Percentiles rank a stretch among this genome's conserved stretches.
Evolutionary conservation across 2,888 invertebrate genomes (phyloP).

Genomic region (Drosophila rubida): DNA sequence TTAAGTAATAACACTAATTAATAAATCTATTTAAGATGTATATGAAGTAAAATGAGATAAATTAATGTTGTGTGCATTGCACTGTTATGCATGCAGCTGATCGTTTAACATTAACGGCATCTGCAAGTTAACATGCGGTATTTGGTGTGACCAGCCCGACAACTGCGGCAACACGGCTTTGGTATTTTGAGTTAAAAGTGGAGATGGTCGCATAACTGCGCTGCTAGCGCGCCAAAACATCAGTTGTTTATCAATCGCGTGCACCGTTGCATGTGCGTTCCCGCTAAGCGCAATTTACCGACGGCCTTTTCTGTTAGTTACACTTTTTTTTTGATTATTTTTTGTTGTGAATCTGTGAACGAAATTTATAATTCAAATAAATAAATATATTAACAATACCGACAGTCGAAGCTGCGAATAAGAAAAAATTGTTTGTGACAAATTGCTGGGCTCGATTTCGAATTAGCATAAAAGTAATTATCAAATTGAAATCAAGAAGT

Average conservation of each 20-base stretch:
- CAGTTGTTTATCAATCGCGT: slow-evolving; percentile 66
- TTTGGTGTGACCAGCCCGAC: slow-evolving; percentile 11
- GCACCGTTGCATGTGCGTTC: slow-evolving; percentile 54
- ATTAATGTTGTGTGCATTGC: not conserved
- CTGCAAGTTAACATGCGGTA: slow-evolving; percentile 25
- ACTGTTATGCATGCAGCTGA: slow-evolving; percentile 28
- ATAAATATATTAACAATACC: slow-evolving; percentile 35
- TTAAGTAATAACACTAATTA: no score
- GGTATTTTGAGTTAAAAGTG: slow-evolving; percentile 24
- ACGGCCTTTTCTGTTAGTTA: slow-evolving; percentile 50
- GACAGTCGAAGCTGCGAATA: slow-evolving; percentile 6
- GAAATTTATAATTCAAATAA: slow-evolving; percentile 14
- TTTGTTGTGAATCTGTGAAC: slow-evolving; percentile 36
- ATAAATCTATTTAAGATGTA: no score
- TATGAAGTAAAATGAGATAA: no score
- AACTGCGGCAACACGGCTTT: not conserved
- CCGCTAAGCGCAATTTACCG: slow-evolving; percentile 38
- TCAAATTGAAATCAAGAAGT: slow-evolving; percentile 33
- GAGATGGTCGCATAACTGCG: slow-evolving; percentile 29
- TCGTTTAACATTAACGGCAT: slow-evolving; percentile 12
- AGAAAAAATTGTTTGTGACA: slow-evolving; percentile 24
- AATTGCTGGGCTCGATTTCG: slow-evolving; percentile 4
- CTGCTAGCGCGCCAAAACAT: slow-evolving; percentile 51
- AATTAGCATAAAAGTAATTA: slow-evolving; percentile 28
- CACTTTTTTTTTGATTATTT: slow-evolving; percentile 42